Evolutionary conservation across 2,113 vertebrate genomes (phyloP), one percentile per base, ranked within the genome.

Genomic region (Myiozetetes cayanensis): DNA sequence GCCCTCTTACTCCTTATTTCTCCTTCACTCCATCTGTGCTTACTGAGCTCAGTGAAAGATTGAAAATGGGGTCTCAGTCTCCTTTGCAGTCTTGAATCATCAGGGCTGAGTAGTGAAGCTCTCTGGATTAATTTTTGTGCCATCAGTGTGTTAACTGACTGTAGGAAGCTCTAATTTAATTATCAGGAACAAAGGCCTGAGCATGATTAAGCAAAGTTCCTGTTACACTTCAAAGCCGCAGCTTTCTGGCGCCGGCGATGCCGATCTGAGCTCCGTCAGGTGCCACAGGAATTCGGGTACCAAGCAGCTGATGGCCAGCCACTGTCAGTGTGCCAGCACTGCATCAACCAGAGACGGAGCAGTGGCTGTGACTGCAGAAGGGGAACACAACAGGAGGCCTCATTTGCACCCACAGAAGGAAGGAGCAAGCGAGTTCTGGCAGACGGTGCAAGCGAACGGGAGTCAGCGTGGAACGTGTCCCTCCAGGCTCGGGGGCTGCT

Each of bases 121-220:
- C 55, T 31, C 39, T 6, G 8, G 41, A 55, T 70, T 53, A 23
- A 2, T 47, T 85, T 85, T 79, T 35, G 31, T 31, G 44, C 43
- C 74, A 43, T 89, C 87, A 81, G 53, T 43, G 80, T 6, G 13
- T 50, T 67, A 74, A 88, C 43, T 59, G 43, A 39, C 37, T 85
- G 78, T 28, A 73, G 87, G 47, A 85, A 91, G 37, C 55, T 50
- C 66, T 89, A 59, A 94, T 93, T 94, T 62, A 94, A 94, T 89
- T 93, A 76, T 12, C 8, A 46, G 77, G 35, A 90, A 59, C 46
- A 55, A 47, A 70, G 55, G 49, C 37, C 81, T 70, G 78, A 87
- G 67, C 62, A 47, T 4, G 56, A 85, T n/a, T 18, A 11, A 87
- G 23, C 49, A 8, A 13, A 87, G 67, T 28, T 39, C 56, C 41